These are phyloP conservation scores for Sminthurinus aureus DNA, from an alignment of 2,888 invertebrate species.

Conservation along the genomic window DNA sequence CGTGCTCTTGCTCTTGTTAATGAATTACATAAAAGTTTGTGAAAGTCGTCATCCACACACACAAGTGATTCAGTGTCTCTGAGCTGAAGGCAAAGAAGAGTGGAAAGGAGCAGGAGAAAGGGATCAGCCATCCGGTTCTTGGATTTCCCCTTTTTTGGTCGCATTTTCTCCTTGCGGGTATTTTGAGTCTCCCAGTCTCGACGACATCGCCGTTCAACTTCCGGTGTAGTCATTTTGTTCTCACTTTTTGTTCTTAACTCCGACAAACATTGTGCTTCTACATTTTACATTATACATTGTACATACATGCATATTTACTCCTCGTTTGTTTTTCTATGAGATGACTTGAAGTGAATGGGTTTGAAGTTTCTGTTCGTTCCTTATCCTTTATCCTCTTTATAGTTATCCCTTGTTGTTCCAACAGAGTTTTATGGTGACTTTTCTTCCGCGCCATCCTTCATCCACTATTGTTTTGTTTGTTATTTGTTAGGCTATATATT, in stretches of 20 bases:
- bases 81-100: neutral
- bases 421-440: neutral
- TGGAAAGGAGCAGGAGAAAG: neutral
- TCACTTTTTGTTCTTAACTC: neutral
- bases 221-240: constrained; percentile 34
- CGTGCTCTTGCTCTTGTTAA: too few species aligned
- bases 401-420: neutral
- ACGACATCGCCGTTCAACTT: constrained; percentile 35
- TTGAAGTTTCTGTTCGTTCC: neutral
- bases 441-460: neutral
- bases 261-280: too few species aligned
- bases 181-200: constrained; percentile 28
- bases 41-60: neutral
- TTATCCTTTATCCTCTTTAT: neutral
- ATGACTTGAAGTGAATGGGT: neutral
- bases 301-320: neutral
- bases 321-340: neutral
- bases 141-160: neutral
- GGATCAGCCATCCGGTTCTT: constrained; percentile 16
- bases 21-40: too few species aligned
- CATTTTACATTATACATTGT: too few species aligned
- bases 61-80: neutral
- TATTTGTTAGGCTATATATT: too few species aligned
- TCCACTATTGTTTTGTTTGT: neutral
- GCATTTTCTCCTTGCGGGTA: constrained; percentile 20